Base-by-base conservation (phyloP, 2,888 invertebrate species). In the Pollenia angustigena region DNA sequence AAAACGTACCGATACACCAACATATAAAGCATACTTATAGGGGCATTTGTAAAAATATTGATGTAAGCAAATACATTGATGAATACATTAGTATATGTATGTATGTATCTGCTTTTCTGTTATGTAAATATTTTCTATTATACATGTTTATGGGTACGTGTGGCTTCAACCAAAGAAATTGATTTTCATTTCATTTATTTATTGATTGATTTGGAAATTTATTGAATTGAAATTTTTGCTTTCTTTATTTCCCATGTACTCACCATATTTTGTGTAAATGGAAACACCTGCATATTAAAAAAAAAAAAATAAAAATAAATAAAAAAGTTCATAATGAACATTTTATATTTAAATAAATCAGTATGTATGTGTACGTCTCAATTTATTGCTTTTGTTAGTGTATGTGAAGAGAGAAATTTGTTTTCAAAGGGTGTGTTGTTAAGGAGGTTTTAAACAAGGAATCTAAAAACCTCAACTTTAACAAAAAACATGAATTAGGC, bases 141-240 rank as follows among this genome's bases (percentile, higher is more conserved):
- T 56, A 18, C 44, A 14, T 52, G 32, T 60, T 4, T 60, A n/a
- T 56, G 18, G 32, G 44, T 66, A 44, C 54, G 12, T 69, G 18
- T 40, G 11, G 32, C 1, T 75, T 54, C 75, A 83, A 66, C 66
- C 71, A 66, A 83, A 83, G 82, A 83, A 86, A 86, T 86, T 86
- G 80, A 83, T 86, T 86, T 83, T 83, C 86, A 85, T 85, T 80
- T 85, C 74, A 82, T 86, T 86, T 86, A 82, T 86, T 83, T 83
- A 86, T 83, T 83, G 86, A 86, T 86, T 85, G 82, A 87, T 87
- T 87, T 82, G 80, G 76, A 81, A 83, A 83, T 80, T 83, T 66
- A 58, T 18, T 85, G 75, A 85, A 81, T 72, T 66, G 66, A 68
- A 74, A 74, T 68, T n/a, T 64, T 42, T 50, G 56, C 56, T 58